Evolutionary conservation across 1,140 invertebrate species (phyloP), one percentile per base, ranked within the genome.

Genomic region (Chrysomallon squamiferum): DNA sequence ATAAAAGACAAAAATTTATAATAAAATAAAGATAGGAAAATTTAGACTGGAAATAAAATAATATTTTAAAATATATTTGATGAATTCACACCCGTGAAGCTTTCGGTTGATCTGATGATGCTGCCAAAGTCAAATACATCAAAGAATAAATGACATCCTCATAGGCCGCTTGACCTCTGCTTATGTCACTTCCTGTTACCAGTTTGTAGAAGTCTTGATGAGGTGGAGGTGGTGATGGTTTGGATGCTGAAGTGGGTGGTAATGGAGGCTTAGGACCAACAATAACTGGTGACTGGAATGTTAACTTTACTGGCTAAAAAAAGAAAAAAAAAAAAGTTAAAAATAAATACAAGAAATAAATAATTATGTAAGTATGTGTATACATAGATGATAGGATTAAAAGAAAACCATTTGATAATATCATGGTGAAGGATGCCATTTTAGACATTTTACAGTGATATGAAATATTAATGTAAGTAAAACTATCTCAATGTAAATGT

Each of bases 201-300:
- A 45, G 66, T 66, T 57, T 61, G 66, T 58, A 74, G 45, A 66
- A 65, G 62, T 64, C 70, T 62, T 20, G 66, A 61, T 33, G 66
- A 49, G 61, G 30, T 13, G 50, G 61, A 47, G 45, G 60, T 59
- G 35, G 65, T 58, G 56, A 2, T 52, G 61, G 33, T 41, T 66
- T 57, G 45, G 73, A 59, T 7, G 35, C 5, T 38, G 35, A 15
- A 7, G 15, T 7, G 35, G 35, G 35, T n/a, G n/a, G n/a, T n/a
- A n/a, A n/a, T n/a, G 66, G 43, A 29, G 69, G 60, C 47, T 77
- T 78, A 47, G 79, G 79, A 4, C 79, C 79, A 59, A 81, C 62
- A 15, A 81, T 78, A 52, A 72, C 69, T n/a, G 79, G 79, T 9
- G 70, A 68, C 63, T 81, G 79, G 47, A 81, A 75, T 5, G 77